Evolutionary conservation across 2,113 vertebrate species (phyloP).

Genomic region (Peromyscus maniculatus): DNA sequence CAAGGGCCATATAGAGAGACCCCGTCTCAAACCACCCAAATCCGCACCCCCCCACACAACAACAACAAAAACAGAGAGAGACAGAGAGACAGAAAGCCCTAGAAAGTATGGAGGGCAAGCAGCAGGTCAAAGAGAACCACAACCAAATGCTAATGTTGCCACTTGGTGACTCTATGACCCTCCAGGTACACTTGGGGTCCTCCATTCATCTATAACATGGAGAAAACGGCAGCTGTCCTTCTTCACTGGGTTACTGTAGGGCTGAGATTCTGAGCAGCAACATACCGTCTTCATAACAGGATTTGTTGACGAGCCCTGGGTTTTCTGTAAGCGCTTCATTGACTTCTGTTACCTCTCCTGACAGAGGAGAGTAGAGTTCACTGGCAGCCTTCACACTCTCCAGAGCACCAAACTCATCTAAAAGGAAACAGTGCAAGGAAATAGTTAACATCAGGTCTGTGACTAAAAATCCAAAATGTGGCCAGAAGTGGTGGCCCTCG

Average conservation of each 20-base stretch:
- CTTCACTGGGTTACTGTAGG: not conserved
- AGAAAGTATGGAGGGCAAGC: not conserved
- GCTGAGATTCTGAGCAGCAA: not conserved
- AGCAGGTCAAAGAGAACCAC: not conserved
- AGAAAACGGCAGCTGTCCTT: not conserved
- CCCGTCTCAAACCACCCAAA: not conserved
- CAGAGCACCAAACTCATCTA: slow-evolving; percentile 98
- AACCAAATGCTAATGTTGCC: not conserved
- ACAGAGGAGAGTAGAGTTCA: slow-evolving; percentile 97
- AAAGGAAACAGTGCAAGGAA: slow-evolving; percentile 53
- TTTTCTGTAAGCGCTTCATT: slow-evolving; percentile 95
- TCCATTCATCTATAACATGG: not conserved
- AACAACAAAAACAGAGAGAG: too few species aligned
- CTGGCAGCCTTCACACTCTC: slow-evolving; percentile 99
- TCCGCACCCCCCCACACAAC: not conserved
- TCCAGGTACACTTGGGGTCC: not conserved
- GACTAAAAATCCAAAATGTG: slow-evolving; percentile 16
- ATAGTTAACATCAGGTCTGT: slow-evolving; percentile 23
- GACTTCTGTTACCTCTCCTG: slow-evolving; percentile 96
- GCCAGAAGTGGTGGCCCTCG: too few species aligned
- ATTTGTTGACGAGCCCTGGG: slow-evolving; percentile 97
- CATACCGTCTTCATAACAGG: slow-evolving; percentile 98
- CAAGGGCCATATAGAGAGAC: not conserved
- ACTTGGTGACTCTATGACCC: not conserved
- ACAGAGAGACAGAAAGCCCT: not conserved